A percentile compares a stretch with the other conserved stretches of the same genome.
Conservation (phyloP, 2,888 invertebrate genomes). For the Tenthredo livida region DNA sequence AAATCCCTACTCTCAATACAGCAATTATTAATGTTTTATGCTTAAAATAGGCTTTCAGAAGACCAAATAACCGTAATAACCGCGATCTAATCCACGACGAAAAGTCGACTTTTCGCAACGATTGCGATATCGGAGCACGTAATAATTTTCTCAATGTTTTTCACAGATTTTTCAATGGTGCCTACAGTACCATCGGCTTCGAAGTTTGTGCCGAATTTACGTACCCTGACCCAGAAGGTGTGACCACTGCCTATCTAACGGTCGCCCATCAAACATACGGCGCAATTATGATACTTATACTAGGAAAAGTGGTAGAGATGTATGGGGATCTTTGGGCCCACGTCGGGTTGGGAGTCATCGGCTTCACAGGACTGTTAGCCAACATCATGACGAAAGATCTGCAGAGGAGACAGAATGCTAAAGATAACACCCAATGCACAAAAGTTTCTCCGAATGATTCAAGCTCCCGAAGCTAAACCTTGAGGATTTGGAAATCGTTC, state of each 20-base stretch:
- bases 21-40: background rate
- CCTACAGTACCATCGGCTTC: slow-evolving; percentile 87
- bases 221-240: slow-evolving; percentile 86
- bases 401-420: slow-evolving; percentile 70
- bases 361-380: slow-evolving; percentile 70
- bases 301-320: slow-evolving; percentile 69
- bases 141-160: slow-evolving; percentile 38
- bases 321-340: slow-evolving; percentile 74
- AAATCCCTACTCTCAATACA: slow-evolving; percentile 54
- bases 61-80: background rate
- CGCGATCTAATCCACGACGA: background rate
- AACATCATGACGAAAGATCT: slow-evolving; percentile 71
- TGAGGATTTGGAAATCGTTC: background rate
- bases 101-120: background rate
- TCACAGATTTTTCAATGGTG: slow-evolving; percentile 86
- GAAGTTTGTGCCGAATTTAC: slow-evolving; percentile 89
- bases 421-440: slow-evolving; percentile 51
- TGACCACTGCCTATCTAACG: slow-evolving; percentile 85
- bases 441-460: background rate
- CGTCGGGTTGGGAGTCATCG: slow-evolving; percentile 67
- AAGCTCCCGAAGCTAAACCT: background rate
- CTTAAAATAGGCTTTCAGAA: background rate
- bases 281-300: slow-evolving; percentile 70
- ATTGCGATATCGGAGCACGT: background rate
- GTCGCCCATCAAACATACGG: slow-evolving; percentile 77